These are phyloP conservation scores for Athalia rosae DNA, from an alignment of 2,888 invertebrate genomes.

Conservation along the genomic window DNA sequence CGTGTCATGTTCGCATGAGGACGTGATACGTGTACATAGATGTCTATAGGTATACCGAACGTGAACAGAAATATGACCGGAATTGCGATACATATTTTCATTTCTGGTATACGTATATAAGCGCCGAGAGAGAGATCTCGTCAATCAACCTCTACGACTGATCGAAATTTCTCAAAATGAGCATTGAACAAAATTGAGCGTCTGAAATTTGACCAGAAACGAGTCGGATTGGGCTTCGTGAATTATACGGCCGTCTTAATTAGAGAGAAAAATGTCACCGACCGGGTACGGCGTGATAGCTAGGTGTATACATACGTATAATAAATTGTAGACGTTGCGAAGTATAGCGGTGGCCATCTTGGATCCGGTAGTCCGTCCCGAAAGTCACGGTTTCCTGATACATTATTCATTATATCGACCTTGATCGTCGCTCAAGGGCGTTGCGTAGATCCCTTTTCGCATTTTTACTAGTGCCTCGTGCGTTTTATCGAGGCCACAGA, in stretches of 20 bases:
- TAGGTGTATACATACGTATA: no score
- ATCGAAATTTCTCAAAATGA: neutral
- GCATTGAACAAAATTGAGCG: neutral
- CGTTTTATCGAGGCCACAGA: neutral
- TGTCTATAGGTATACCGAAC: neutral
- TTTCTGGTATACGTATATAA: no score
- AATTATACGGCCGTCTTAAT: slow-evolving; percentile 18
- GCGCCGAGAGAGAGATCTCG: no score
- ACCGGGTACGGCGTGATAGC: slow-evolving; percentile 1
- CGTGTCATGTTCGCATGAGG: slow-evolving; percentile 44
- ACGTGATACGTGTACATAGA: neutral
- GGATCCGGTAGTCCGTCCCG: slow-evolving; percentile 43
- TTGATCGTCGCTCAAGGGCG: slow-evolving; percentile 40
- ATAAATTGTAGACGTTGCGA: neutral
- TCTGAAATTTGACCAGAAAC: slow-evolving; percentile 6
- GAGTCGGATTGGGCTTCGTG: neutral
- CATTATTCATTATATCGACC: slow-evolving; percentile 43
- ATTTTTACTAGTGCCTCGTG: neutral
- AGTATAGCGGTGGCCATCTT: slow-evolving; percentile 21
- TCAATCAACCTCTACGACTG: neutral
- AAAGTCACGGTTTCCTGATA: slow-evolving; percentile 44
- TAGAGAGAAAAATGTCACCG: slow-evolving; percentile 25
- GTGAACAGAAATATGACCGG: neutral
- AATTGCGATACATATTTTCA: no score
- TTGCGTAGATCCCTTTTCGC: slow-evolving; percentile 36